Percentiles rank a stretch among this genome's conserved stretches.
Evolutionary conservation across 2,113 vertebrate genomes (phyloP).

Genomic region (Oncorhynchus masou): DNA sequence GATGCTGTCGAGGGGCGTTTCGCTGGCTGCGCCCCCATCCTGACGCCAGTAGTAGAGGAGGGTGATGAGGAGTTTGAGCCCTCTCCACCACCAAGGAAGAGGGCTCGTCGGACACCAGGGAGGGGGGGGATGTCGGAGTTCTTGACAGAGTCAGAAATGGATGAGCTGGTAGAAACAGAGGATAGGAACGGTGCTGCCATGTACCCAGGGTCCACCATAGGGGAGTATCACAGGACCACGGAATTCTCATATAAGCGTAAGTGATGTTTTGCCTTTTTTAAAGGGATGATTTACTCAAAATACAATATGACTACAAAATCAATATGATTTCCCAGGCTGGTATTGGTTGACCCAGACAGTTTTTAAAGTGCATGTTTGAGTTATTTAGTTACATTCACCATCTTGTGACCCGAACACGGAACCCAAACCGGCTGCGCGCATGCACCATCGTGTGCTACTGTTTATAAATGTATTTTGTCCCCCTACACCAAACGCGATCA

Average conservation of each 20-base stretch:
- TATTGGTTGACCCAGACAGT: not conserved
- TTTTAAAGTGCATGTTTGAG: no score
- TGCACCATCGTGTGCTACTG: no score
- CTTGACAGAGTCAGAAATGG: slow-evolving; percentile 68
- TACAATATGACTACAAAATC: not conserved
- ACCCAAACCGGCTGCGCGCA: no score
- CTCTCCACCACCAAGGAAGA: slow-evolving; percentile 51
- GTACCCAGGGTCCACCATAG: slow-evolving; percentile 9
- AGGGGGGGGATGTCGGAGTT: slow-evolving; percentile 59
- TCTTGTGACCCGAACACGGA: no score
- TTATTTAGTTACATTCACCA: no score
- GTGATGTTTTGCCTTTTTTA: not conserved
- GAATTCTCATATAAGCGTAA: slow-evolving; percentile 68
- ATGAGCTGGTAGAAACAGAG: slow-evolving; percentile 60
- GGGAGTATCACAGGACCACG: slow-evolving; percentile 48
- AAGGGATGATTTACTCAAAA: not conserved
- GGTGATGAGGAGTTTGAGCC: slow-evolving; percentile 64
- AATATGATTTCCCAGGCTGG: not conserved
- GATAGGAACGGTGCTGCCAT: slow-evolving; percentile 50
- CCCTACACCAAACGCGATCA: no score
- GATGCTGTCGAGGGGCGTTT: slow-evolving; percentile 73
- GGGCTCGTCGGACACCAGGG: slow-evolving; percentile 32
- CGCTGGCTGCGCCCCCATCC: slow-evolving; percentile 51
- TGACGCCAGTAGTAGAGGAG: slow-evolving; percentile 61
- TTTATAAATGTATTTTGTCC: no score